These are phyloP conservation scores for Rhadinocentrus ornatus DNA, from an alignment of 2,797 vertebrate genomes.

Conservation along the genomic window DNA sequence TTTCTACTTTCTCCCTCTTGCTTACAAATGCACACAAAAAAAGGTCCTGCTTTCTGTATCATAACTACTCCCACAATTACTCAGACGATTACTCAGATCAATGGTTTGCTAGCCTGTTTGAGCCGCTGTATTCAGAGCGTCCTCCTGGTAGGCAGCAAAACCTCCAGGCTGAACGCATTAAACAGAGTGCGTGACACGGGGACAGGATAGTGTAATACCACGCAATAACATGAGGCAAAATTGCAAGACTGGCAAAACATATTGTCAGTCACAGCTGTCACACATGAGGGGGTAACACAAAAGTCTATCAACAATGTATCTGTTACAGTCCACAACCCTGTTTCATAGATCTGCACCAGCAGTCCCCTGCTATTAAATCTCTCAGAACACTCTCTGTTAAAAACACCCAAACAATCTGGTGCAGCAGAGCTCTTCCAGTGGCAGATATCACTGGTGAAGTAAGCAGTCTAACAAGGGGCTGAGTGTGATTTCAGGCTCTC, in stretches of 20 bases:
- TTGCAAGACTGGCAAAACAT: constrained; percentile 71
- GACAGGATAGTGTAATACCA: constrained; percentile 74
- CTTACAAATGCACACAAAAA: constrained; percentile 67
- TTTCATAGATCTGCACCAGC: constrained; percentile 60
- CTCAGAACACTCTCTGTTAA: constrained; percentile 67
- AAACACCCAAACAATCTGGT: constrained; percentile 58
- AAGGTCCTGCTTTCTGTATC: constrained; percentile 79
- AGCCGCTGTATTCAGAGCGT: constrained; percentile 66
- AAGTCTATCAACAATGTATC: constrained; percentile 71
- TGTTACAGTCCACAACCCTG: constrained; percentile 52
- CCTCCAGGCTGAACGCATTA: constrained; percentile 77
- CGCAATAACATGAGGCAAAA: constrained; percentile 73
- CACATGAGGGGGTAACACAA: constrained; percentile 64
- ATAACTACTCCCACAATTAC: constrained; percentile 86
- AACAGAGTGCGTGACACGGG: constrained; percentile 75
- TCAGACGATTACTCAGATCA: constrained; percentile 86
- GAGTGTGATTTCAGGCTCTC: constrained; percentile 76
- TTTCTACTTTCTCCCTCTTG: constrained; percentile 59
- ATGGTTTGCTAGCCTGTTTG: constrained; percentile 80
- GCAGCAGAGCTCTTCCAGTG: constrained; percentile 56
- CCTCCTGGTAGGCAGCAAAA: constrained; percentile 64
- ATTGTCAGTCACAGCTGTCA: constrained; percentile 78
- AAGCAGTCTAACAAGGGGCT: constrained; percentile 73
- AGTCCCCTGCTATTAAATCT: constrained; percentile 64
- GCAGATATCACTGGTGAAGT: constrained; percentile 58